Conservation (phyloP, 92 coral and sea anemone species). For the Scolanthus callimorphus region DNA sequence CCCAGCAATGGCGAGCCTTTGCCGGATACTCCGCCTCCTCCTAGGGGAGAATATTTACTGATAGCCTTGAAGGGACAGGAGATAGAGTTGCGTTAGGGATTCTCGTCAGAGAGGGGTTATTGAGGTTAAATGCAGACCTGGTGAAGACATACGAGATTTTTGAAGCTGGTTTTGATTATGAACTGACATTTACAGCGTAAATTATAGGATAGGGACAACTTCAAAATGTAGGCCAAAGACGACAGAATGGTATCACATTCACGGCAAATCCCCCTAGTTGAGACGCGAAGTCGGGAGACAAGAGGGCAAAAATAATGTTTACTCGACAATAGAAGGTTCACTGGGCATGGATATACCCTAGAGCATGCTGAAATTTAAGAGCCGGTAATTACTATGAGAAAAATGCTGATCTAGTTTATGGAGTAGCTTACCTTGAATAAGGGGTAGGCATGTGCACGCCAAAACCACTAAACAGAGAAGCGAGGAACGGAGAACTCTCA, state of each 20-base stretch:
- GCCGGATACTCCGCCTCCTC: neutral
- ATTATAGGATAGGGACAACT: too few species aligned
- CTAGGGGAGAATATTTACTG: neutral
- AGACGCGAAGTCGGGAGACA: too few species aligned
- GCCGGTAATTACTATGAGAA: neutral
- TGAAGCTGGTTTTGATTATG: neutral
- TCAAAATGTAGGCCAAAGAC: too few species aligned
- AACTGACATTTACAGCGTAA: neutral
- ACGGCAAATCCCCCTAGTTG: too few species aligned
- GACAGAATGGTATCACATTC: too few species aligned
- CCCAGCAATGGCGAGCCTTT: neutral
- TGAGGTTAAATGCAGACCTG: constrained; percentile 2
- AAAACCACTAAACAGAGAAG: constrained; percentile 12
- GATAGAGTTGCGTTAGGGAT: constrained; percentile 3
- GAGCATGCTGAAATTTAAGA: neutral
- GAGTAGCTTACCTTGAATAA: neutral
- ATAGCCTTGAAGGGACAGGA: neutral
- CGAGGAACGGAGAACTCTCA: constrained; percentile 17
- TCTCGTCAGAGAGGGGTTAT: neutral
- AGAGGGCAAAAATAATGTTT: too few species aligned
- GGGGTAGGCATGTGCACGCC: neutral
- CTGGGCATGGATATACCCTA: neutral
- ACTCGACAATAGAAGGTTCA: neutral
- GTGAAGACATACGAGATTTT: constrained; percentile 1
- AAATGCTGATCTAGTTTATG: neutral